A percentile compares a stretch with the other conserved stretches of the same genome.
Evolutionary conservation across 2,888 invertebrate species (phyloP).

Genomic region (Agriopis leucophaearia): DNA sequence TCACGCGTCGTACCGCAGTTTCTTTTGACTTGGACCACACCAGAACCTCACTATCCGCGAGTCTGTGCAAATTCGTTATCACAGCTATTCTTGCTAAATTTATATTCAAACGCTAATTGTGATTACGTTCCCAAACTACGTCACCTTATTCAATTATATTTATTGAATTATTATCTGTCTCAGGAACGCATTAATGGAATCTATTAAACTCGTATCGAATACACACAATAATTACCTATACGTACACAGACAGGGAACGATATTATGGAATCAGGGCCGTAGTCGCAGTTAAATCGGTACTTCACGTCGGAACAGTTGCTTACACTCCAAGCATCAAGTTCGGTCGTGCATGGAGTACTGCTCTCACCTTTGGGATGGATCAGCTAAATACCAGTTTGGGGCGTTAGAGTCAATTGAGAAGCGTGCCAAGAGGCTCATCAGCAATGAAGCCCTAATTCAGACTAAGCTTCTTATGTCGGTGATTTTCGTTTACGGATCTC

Average conservation of each 20-base stretch:
- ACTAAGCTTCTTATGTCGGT: too few species aligned
- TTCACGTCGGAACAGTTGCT: too few species aligned
- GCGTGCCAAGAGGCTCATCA: too few species aligned
- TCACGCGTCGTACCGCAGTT: too few species aligned
- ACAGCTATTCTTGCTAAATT: constrained; percentile 78
- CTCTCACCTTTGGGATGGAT: too few species aligned
- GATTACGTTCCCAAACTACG: constrained; percentile 69
- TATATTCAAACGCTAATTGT: constrained; percentile 76
- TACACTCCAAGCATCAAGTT: too few species aligned
- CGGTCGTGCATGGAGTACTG: too few species aligned
- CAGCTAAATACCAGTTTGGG: too few species aligned
- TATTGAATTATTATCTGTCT: constrained; percentile 15
- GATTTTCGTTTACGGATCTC: too few species aligned
- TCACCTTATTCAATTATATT: constrained; percentile 14
- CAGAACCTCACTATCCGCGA: constrained; percentile 65
- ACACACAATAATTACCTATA: not conserved
- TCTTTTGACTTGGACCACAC: constrained; percentile 45
- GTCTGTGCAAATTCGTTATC: constrained; percentile 82
- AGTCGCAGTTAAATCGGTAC: too few species aligned
- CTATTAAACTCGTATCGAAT: not conserved
- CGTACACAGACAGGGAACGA: not conserved
- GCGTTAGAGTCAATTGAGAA: too few species aligned
- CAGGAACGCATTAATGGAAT: constrained; percentile 1
- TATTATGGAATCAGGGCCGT: not conserved
- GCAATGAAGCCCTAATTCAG: too few species aligned